phyloP scores from a whole-genome alignment of 1,140 invertebrate genomes.

The Cepaea nemoralis region DNA sequence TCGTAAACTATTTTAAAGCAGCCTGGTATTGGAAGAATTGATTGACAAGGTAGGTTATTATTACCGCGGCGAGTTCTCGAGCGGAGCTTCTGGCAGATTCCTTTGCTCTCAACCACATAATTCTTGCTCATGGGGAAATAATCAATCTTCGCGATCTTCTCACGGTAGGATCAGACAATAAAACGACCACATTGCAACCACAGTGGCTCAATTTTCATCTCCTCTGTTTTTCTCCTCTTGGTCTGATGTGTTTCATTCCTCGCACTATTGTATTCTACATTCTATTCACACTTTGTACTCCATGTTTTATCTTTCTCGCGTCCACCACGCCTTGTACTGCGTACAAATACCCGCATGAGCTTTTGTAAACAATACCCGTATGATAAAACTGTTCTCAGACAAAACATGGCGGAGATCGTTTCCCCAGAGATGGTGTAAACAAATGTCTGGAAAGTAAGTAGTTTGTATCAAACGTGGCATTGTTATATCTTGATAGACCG shows the following conservation, averaged over 20 bases:
- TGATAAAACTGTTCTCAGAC: not conserved
- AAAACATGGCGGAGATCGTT: not conserved
- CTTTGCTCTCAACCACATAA: not conserved
- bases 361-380: not conserved
- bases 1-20: too few relatives aligned
- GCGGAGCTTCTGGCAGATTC: not conserved
- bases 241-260: not conserved
- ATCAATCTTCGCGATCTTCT: not conserved
- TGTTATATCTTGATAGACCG: too few relatives aligned
- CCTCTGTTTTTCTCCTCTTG: not conserved
- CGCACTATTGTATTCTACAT: not conserved
- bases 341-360: too few relatives aligned
- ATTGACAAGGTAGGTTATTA: constrained; percentile 16
- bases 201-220: not conserved
- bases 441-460: not conserved
- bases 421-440: not conserved
- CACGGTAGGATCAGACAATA: not conserved
- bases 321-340: not conserved
- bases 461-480: too few relatives aligned
- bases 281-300: not conserved
- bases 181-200: not conserved
- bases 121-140: not conserved
- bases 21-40: constrained; percentile 7
- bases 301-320: not conserved
- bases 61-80: not conserved